Evolutionary conservation across 92 coral and sea anemone species (phyloP).

Genomic region (Parazoanthus atlanticus): DNA sequence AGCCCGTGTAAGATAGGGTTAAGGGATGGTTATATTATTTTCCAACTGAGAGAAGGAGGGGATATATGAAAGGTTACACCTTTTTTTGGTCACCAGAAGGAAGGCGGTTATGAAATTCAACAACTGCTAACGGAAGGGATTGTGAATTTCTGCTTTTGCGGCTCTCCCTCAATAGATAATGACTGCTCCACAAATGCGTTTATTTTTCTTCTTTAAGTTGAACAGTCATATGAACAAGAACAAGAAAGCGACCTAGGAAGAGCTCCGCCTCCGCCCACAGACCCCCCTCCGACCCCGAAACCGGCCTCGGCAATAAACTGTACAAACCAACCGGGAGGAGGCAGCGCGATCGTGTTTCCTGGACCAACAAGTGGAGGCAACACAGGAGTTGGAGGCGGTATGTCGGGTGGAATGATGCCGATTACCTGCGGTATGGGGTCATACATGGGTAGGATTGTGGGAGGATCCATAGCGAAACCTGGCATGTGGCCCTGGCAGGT

Average conservation of each 20-base stretch:
- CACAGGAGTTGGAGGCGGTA: background rate
- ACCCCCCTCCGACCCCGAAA: background rate
- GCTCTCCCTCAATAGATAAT: too few species aligned
- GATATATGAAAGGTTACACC: too few species aligned
- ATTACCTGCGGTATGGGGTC: background rate
- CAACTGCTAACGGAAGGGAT: too few species aligned
- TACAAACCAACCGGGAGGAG: background rate
- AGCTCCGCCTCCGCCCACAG: background rate
- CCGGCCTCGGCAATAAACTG: background rate
- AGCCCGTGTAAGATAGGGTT: too few species aligned
- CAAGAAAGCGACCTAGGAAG: background rate
- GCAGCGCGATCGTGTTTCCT: background rate
- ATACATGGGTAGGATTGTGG: background rate
- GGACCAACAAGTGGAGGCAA: background rate
- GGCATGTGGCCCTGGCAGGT: conserved; percentile 21
- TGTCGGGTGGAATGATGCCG: conserved; percentile 6
- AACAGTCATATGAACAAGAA: background rate
- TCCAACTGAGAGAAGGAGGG: too few species aligned
- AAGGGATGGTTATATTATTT: too few species aligned
- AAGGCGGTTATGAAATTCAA: too few species aligned
- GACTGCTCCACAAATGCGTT: too few species aligned
- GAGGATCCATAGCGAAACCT: background rate
- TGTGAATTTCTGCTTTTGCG: too few species aligned
- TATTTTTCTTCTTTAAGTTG: background rate
- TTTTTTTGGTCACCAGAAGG: too few species aligned